Conservation (phyloP, 2,797 vertebrate species). For the Pachyuromys duprasi region DNA sequence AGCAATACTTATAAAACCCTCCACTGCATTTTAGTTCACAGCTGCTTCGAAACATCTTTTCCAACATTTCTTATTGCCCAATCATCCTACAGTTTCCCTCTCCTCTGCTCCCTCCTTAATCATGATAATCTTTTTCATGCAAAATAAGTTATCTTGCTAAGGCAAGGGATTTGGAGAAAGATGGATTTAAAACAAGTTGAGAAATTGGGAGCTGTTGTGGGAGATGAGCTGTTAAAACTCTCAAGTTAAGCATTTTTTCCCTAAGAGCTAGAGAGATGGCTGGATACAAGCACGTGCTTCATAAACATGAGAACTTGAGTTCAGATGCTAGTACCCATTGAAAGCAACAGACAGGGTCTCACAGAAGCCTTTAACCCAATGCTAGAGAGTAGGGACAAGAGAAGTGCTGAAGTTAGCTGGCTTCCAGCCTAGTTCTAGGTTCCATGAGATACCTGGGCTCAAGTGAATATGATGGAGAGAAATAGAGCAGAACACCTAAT, state of each 20-base stretch:
- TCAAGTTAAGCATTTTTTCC: not conserved
- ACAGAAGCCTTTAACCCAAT: not conserved
- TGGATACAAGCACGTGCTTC: not conserved
- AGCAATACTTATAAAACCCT: not conserved
- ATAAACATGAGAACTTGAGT: not conserved
- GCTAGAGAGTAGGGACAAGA: not conserved
- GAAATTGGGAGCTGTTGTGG: not conserved
- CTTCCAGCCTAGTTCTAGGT: not conserved
- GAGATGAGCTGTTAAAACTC: not conserved
- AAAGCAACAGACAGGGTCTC: not conserved
- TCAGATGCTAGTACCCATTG: not conserved
- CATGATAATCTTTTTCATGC: not conserved
- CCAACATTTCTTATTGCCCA: not conserved
- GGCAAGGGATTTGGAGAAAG: not conserved
- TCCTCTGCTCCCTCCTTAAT: not conserved
- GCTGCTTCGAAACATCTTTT: not conserved
- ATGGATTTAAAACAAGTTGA: not conserved
- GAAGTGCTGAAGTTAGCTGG: not conserved
- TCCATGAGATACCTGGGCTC: not conserved
- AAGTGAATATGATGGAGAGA: not conserved
- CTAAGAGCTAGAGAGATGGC: not conserved
- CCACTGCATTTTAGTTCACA: not conserved
- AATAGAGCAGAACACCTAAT: not conserved
- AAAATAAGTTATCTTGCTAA: not conserved
- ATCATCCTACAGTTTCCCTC: not conserved